Conservation (phyloP, 2,797 vertebrate species). For the Uromys caudimaculatus region DNA sequence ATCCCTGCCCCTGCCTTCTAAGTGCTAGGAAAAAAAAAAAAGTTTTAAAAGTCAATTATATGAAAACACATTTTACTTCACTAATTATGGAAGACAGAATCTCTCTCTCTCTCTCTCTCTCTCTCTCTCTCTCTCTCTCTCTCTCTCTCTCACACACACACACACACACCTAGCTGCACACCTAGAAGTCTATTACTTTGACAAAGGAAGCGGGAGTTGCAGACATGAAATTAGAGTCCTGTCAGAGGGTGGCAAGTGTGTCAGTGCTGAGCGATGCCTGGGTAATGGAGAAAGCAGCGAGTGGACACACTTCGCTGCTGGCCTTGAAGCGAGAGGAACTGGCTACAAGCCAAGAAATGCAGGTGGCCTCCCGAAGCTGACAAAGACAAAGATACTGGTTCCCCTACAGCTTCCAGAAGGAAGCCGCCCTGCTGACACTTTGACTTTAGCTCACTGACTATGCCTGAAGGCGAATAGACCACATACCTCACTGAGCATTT, state of each 20-base stretch:
- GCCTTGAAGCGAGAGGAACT: constrained; percentile 28
- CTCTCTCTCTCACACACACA: not conserved
- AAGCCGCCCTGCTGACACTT: constrained; percentile 1
- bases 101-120: too few relatives aligned
- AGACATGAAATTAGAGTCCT: not conserved
- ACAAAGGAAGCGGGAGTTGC: not conserved
- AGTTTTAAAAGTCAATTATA: constrained; percentile 16
- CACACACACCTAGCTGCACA: not conserved
- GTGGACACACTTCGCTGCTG: not conserved
- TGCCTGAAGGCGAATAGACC: constrained; percentile 1
- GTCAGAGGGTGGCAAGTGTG: not conserved
- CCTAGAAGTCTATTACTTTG: constrained; percentile 1
- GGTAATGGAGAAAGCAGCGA: not conserved
- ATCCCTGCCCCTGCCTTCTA: not conserved
- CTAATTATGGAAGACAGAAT: constrained; percentile 36
- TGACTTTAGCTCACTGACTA: not conserved
- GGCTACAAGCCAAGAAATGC: constrained; percentile 7
- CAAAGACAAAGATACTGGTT: not conserved
- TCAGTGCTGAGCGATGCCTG: not conserved
- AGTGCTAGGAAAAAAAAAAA: not conserved
- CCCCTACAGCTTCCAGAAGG: not conserved
- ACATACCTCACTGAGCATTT: not conserved
- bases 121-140: too few relatives aligned
- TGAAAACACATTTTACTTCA: constrained; percentile 37
- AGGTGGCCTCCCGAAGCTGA: constrained; percentile 21